phyloP scores from a whole-genome alignment of 37 sponge, comb jelly and placozoan species.

The Halichondria panicea region DNA sequence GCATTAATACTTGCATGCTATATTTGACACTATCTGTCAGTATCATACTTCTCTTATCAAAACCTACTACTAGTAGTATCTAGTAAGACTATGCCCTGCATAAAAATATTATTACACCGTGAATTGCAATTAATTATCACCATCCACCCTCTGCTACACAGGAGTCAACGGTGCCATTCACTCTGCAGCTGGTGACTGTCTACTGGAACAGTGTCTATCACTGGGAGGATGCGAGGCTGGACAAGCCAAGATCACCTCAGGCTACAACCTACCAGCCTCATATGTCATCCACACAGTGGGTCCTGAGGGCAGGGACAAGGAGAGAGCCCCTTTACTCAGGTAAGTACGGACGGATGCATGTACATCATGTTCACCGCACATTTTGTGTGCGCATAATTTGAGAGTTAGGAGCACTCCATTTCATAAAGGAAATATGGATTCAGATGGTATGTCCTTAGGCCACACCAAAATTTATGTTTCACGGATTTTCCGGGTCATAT shows the following conservation, averaged over 20 bases:
- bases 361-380: too few species aligned
- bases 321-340: slow-evolving; percentile 30
- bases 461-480: too few species aligned
- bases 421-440: too few species aligned
- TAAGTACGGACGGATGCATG: too few species aligned
- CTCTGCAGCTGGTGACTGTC: slow-evolving; percentile 57
- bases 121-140: neutral
- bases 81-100: too few species aligned
- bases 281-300: slow-evolving; percentile 79
- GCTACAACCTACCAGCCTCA: slow-evolving; percentile 69
- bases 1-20: neutral
- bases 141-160: neutral
- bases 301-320: slow-evolving; percentile 50
- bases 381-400: too few species aligned
- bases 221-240: slow-evolving; percentile 66
- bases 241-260: slow-evolving; percentile 61
- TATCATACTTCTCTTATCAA: too few species aligned
- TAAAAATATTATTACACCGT: neutral
- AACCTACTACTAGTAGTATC: too few species aligned
- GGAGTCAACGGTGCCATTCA: slow-evolving; percentile 80
- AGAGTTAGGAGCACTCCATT: too few species aligned
- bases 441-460: too few species aligned
- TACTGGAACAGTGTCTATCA: slow-evolving; percentile 57
- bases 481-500: too few species aligned
- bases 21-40: neutral